phyloP scores from a whole-genome alignment of 2,113 vertebrate species.

The Marcusenius ussheri region DNA sequence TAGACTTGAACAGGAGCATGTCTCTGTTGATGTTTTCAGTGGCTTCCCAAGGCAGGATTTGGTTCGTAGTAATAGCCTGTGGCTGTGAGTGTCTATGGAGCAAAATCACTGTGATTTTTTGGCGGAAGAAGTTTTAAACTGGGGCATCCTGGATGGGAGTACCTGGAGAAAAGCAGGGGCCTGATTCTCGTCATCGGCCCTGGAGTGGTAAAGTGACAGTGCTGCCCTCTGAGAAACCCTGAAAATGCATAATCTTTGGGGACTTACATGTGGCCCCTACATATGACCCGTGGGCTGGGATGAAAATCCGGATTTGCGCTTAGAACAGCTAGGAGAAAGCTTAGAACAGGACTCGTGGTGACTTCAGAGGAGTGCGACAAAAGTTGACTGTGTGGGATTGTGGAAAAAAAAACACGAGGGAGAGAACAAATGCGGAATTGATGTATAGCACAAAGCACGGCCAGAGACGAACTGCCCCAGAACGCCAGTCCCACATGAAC shows the following conservation, averaged over 20 bases:
- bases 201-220: not conserved
- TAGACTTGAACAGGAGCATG: not conserved
- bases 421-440: not conserved
- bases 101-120: not conserved
- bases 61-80: constrained; percentile 7
- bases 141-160: not conserved
- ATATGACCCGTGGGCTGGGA: not conserved
- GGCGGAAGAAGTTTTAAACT: not conserved
- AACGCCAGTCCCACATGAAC: not conserved
- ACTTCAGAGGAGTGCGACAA: not conserved
- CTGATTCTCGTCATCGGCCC: not conserved
- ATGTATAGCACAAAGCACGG: not conserved
- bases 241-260: not conserved
- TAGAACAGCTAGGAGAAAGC: not conserved
- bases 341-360: not conserved
- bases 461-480: not conserved
- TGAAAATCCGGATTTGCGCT: not conserved
- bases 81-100: not conserved
- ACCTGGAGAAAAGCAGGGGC: not conserved
- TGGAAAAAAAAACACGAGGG: not conserved
- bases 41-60: not conserved
- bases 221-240: not conserved
- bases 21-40: constrained; percentile 2
- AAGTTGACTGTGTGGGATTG: not conserved
- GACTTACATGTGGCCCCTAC: not conserved